phyloP scores from a whole-genome alignment of 2,888 invertebrate genomes.

The Camponotus fellah region DNA sequence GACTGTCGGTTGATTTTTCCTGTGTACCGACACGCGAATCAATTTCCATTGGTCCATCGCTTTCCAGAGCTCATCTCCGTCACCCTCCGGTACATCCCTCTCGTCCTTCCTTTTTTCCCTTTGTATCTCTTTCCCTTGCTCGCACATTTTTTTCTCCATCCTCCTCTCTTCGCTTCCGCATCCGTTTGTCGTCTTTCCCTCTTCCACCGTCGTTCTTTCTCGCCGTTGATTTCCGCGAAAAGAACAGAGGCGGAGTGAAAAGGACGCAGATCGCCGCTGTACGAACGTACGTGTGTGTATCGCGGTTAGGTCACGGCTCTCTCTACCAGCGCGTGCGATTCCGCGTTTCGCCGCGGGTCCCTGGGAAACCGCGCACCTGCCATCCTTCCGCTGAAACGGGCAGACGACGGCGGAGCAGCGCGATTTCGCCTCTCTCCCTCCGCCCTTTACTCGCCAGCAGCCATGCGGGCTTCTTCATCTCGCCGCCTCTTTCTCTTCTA shows the following conservation, averaged over 20 bases:
- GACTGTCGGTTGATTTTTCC: conserved; percentile 56
- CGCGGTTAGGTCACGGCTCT: conserved; percentile 71
- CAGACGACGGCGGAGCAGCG: conserved; percentile 72
- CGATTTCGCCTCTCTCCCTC: conserved; percentile 53
- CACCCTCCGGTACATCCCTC: conserved; percentile 36
- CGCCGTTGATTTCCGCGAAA: conserved; percentile 53
- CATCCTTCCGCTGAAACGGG: conserved; percentile 80
- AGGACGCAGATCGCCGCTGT: conserved; percentile 38
- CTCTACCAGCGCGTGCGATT: conserved; percentile 75
- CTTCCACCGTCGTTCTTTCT: conserved; percentile 6
- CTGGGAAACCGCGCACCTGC: conserved; percentile 84
- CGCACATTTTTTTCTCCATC: conserved; percentile 26
- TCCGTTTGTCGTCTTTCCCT: not conserved
- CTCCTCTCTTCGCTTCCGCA: not conserved
- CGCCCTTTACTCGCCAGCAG: conserved; percentile 27
- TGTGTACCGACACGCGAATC: conserved; percentile 54
- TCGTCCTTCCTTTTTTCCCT: not conserved
- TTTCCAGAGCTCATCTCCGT: conserved; percentile 57
- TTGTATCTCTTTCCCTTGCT: conserved; percentile 35
- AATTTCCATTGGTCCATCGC: conserved; percentile 68
- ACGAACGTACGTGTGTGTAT: conserved; percentile 55
- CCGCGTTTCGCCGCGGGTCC: conserved; percentile 83
- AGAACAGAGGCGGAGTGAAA: conserved; percentile 43
- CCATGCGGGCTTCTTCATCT: conserved; percentile 36
- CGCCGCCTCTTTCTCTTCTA: conserved; percentile 29